Percentiles rank a stretch among this genome's conserved stretches.
These are phyloP conservation scores for Euzophera pinguis DNA, from an alignment of 2,888 invertebrate species.

Conservation along the genomic window DNA sequence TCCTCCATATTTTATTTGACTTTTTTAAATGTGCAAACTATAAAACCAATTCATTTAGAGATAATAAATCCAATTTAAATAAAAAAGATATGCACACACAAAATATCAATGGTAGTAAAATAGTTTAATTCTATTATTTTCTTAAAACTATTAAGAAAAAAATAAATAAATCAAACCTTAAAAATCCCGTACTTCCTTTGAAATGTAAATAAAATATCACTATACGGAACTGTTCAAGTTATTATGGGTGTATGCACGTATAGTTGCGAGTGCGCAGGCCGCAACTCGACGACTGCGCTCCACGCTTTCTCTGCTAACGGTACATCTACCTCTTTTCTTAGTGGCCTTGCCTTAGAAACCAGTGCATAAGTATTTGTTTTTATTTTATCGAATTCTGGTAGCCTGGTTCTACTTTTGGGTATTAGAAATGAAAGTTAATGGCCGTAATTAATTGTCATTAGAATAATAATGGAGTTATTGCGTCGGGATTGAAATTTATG, in stretches of 20 bases:
- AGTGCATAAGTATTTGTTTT: constrained; percentile 23
- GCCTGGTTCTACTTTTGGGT: background rate
- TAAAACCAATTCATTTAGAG: too few species aligned
- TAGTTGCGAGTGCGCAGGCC: constrained; percentile 4
- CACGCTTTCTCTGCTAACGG: constrained; percentile 70
- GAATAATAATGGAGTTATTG: background rate
- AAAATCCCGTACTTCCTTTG: background rate
- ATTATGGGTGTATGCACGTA: background rate
- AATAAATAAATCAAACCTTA: background rate
- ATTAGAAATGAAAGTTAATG: background rate
- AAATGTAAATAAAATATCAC: background rate
- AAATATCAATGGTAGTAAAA: too few species aligned
- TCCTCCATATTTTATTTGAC: too few species aligned
- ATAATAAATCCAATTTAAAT: too few species aligned
- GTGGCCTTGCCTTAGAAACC: constrained; percentile 26
- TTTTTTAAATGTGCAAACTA: too few species aligned
- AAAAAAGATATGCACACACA: too few species aligned
- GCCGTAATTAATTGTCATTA: background rate
- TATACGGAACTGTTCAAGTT: background rate
- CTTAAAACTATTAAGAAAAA: background rate
- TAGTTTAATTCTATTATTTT: too few species aligned
- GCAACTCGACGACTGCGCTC: constrained; percentile 24
- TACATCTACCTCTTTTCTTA: constrained; percentile 38
- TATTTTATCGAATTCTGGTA: background rate
- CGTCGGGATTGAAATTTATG: too few species aligned